Percentiles rank a stretch among this genome's conserved stretches.
phyloP scores from a whole-genome alignment of 1,140 invertebrate species.

The Bombus picipes region DNA sequence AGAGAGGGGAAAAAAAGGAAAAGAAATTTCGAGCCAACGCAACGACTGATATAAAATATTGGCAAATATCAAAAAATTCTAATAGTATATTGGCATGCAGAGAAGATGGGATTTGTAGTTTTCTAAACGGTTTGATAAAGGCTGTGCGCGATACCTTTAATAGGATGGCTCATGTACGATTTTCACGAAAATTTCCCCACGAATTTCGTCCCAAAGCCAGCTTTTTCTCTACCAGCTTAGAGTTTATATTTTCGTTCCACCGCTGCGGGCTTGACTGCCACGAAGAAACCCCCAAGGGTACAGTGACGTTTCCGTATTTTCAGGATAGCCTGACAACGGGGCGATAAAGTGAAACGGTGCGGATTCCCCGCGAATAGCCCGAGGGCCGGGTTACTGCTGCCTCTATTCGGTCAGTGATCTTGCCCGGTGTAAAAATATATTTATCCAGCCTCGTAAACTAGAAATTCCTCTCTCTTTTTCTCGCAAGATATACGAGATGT shows the following conservation, averaged over 20 bases:
- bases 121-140: conserved; percentile 42
- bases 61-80: neutral
- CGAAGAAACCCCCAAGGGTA: conserved; percentile 44
- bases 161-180: conserved; percentile 31
- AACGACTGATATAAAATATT: neutral
- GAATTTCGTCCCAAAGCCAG: conserved; percentile 13
- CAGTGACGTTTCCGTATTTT: conserved; percentile 60
- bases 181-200: conserved; percentile 47
- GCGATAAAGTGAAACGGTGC: conserved; percentile 65
- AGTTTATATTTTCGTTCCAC: conserved; percentile 39
- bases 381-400: conserved; percentile 41
- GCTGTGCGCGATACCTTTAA: conserved; percentile 14
- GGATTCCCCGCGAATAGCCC: conserved; percentile 57
- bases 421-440: conserved; percentile 56
- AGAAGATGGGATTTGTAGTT: neutral
- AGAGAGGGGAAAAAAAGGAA: neutral
- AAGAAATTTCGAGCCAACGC: neutral
- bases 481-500: neutral
- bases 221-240: conserved; percentile 35
- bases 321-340: conserved; percentile 55
- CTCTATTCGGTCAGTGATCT: conserved; percentile 51
- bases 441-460: conserved; percentile 43
- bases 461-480: neutral
- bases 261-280: conserved; percentile 4
- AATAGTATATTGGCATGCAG: neutral